Percentiles rank a stretch among this genome's conserved stretches.
phyloP scores from a whole-genome alignment of 2,113 vertebrate genomes.

The Gadus chalcogrammus region DNA sequence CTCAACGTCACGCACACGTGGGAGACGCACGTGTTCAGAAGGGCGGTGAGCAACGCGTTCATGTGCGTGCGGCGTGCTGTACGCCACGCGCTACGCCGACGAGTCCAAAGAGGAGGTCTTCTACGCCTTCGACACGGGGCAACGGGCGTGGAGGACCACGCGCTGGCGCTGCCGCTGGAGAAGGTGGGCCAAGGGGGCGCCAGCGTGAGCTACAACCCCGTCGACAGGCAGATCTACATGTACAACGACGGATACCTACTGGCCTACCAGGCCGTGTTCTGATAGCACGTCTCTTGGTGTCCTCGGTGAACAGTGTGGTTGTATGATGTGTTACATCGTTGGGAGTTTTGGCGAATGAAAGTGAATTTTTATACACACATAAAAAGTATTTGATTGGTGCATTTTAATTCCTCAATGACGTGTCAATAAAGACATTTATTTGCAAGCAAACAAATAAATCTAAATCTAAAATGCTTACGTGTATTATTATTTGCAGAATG shows the following conservation, averaged over 20 bases:
- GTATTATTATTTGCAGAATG: too few relatives aligned
- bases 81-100: constrained; percentile 74
- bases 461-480: too few relatives aligned
- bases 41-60: constrained; percentile 81
- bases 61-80: constrained; percentile 87
- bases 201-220: constrained; percentile 69
- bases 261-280: constrained; percentile 56
- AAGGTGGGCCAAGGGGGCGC: constrained; percentile 60
- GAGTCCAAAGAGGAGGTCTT: constrained; percentile 81
- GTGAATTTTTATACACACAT: too few relatives aligned
- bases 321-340: too few relatives aligned
- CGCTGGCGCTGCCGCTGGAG: constrained; percentile 53
- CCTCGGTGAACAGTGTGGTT: too few relatives aligned
- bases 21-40: constrained; percentile 77
- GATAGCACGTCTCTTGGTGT: not conserved
- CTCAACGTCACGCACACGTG: constrained; percentile 74
- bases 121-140: constrained; percentile 84
- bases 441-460: too few relatives aligned
- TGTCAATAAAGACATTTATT: too few relatives aligned
- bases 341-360: too few relatives aligned
- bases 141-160: constrained; percentile 68
- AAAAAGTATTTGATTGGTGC: too few relatives aligned
- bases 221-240: constrained; percentile 58
- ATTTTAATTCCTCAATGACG: too few relatives aligned
- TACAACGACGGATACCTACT: constrained; percentile 68